phyloP scores from a whole-genome alignment of 2,888 invertebrate species.

The Chrysina gloriosa region DNA sequence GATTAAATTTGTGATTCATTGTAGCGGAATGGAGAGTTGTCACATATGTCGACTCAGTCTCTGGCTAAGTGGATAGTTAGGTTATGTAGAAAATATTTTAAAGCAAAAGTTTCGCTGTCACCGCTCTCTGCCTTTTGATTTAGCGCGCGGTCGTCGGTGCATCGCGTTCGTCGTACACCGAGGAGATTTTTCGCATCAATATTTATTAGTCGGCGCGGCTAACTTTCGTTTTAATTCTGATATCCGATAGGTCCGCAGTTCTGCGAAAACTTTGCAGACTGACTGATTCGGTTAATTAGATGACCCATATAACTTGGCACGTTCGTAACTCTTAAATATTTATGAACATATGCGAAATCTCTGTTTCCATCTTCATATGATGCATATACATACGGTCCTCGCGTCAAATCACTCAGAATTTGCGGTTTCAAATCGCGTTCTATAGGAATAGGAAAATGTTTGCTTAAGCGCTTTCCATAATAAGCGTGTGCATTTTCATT shows the following conservation, averaged over 20 bases:
- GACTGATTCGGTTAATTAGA: slow-evolving; percentile 21
- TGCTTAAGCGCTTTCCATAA: too few relatives aligned
- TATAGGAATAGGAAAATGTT: too few relatives aligned
- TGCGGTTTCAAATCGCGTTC: too few relatives aligned
- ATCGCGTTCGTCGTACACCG: neutral
- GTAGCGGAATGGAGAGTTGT: slow-evolving; percentile 70
- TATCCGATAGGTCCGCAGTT: slow-evolving; percentile 1
- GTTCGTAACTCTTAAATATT: slow-evolving; percentile 6
- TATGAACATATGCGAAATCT: neutral
- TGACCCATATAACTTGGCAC: slow-evolving; percentile 25
- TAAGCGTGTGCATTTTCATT: too few relatives aligned
- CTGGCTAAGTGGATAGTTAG: slow-evolving; percentile 65
- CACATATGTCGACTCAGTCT: slow-evolving; percentile 72
- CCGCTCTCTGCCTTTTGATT: slow-evolving; percentile 52
- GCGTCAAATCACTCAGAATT: too few relatives aligned
- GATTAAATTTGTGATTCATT: slow-evolving; percentile 77
- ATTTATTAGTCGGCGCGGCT: slow-evolving; percentile 39
- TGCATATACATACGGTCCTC: neutral
- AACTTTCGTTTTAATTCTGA: slow-evolving; percentile 35
- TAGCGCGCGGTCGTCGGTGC: slow-evolving; percentile 51
- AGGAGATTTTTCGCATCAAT: slow-evolving; percentile 37
- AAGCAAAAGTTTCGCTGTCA: slow-evolving; percentile 56
- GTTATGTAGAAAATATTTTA: slow-evolving; percentile 64
- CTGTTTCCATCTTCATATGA: neutral
- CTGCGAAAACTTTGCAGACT: slow-evolving; percentile 33